phyloP scores from a whole-genome alignment of 2,797 vertebrate genomes.

The Prionace glauca region DNA sequence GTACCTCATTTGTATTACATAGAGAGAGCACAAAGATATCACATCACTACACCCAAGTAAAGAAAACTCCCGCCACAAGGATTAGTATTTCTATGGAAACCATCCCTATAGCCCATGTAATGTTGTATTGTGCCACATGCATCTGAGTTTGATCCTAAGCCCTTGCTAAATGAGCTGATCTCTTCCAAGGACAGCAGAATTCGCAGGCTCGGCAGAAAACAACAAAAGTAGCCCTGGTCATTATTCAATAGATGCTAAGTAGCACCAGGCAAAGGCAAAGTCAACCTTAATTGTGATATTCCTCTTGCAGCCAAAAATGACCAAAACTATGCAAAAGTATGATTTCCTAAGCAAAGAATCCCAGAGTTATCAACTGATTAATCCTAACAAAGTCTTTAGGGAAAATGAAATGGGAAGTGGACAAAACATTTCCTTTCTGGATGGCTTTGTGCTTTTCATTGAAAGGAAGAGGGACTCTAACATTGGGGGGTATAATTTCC shows the following conservation, averaged over 20 bases:
- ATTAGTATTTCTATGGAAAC: not conserved
- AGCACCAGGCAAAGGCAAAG: not conserved
- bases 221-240: not conserved
- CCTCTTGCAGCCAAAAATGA: not conserved
- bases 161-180: not conserved
- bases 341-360: not conserved
- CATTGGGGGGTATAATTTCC: not conserved
- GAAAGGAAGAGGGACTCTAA: not conserved
- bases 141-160: not conserved
- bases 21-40: too few species aligned
- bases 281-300: not conserved
- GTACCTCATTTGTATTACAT: not conserved
- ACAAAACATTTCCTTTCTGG: not conserved
- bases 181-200: not conserved
- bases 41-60: not conserved
- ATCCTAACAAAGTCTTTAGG: not conserved
- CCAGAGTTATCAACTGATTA: not conserved
- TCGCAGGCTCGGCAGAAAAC: not conserved
- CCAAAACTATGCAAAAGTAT: not conserved
- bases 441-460: not conserved
- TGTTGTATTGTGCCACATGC: not conserved
- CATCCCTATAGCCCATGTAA: not conserved
- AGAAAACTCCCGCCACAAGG: not conserved
- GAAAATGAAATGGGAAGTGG: not conserved
- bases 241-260: not conserved